Conservation (phyloP, 2,888 invertebrate species). For the Lacanobia wlatinum region DNA sequence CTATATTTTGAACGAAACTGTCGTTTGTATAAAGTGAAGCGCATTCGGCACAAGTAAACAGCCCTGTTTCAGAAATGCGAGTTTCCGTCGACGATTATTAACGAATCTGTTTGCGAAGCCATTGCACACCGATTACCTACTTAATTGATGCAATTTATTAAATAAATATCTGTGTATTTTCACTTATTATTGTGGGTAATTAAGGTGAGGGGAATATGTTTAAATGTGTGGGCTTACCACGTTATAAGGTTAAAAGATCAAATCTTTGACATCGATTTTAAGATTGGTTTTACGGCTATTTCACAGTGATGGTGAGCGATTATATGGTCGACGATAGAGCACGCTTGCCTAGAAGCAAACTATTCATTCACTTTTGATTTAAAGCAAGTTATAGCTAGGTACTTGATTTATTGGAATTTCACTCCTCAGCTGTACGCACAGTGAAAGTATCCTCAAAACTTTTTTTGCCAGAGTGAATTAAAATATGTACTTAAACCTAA, state of each 20-base stretch:
- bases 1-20: slow-evolving; percentile 48
- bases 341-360: too few species aligned
- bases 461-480: too few species aligned
- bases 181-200: not conserved
- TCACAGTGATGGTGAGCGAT: too few species aligned
- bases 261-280: too few species aligned
- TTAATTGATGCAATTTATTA: slow-evolving; percentile 13
- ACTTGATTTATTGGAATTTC: too few species aligned
- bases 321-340: too few species aligned
- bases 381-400: too few species aligned
- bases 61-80: slow-evolving; percentile 29
- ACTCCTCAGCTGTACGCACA: too few species aligned
- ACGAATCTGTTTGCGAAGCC: slow-evolving; percentile 26
- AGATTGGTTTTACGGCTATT: too few species aligned
- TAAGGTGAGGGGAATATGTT: not conserved
- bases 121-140: slow-evolving; percentile 27
- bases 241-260: not conserved
- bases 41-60: slow-evolving; percentile 59
- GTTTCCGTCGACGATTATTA: slow-evolving; percentile 44
- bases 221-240: not conserved
- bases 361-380: too few species aligned
- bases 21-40: slow-evolving; percentile 53
- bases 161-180: slow-evolving; percentile 14
- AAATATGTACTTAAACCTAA: too few species aligned
- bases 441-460: too few species aligned